Conservation (phyloP, 1,140 invertebrate genomes). For the Pseudoatta argentina region DNA sequence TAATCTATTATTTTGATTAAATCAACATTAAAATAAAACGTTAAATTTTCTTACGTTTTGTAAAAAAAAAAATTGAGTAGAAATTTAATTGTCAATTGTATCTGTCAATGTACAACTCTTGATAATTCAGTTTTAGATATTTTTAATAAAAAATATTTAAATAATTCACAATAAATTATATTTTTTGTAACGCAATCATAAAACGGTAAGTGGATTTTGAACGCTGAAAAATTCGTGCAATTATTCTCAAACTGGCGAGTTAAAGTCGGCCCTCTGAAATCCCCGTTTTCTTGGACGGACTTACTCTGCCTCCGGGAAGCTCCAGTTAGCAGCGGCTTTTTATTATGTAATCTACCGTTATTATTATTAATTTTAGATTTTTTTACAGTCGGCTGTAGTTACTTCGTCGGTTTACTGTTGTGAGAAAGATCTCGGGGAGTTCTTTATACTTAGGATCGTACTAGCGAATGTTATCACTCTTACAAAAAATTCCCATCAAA, state of each 20-base stretch:
- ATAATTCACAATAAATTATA: slow-evolving; percentile 9
- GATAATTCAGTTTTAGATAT: background rate
- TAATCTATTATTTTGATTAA: background rate
- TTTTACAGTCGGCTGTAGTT: slow-evolving; percentile 76
- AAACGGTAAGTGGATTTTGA: background rate
- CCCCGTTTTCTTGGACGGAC: slow-evolving; percentile 22
- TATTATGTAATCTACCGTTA: slow-evolving; percentile 78
- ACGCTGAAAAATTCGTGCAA: slow-evolving; percentile 1
- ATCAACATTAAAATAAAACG: background rate
- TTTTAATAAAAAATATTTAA: background rate
- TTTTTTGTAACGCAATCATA: background rate
- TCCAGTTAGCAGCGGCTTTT: slow-evolving; percentile 78
- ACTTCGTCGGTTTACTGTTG: slow-evolving; percentile 75
- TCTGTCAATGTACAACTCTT: background rate
- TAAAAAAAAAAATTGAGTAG: background rate
- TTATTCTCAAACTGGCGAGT: slow-evolving; percentile 23
- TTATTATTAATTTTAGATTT: slow-evolving; percentile 82
- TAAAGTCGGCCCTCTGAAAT: background rate
- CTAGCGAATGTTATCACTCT: background rate
- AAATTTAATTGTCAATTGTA: background rate
- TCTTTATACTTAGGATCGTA: slow-evolving; percentile 10
- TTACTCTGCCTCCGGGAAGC: slow-evolving; percentile 63
- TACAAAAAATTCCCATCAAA: slow-evolving; percentile 8
- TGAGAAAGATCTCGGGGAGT: slow-evolving; percentile 75
- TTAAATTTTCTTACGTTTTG: background rate